Base-by-base conservation (phyloP, 2,113 vertebrate genomes). In the Turnix velox region DNA sequence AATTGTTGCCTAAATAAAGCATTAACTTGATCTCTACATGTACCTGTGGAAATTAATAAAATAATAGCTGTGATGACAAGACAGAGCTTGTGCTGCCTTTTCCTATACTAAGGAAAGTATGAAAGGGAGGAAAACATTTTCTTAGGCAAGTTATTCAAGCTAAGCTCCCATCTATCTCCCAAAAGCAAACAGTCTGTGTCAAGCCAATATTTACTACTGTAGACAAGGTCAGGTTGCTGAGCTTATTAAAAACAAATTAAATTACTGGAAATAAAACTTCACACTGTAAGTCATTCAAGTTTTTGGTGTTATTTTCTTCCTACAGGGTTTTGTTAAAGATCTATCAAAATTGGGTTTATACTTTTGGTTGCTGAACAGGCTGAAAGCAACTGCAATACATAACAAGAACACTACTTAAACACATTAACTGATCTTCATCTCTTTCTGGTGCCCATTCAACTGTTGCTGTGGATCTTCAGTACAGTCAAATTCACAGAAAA, bases 311-410 rank as follows among this genome's bases (percentile, higher is more conserved):
- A 52, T 33, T 48, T 80, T 35, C 58, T 79, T 90, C 78, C 71
- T 71, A 86, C 40, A 74, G 39, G 69, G 42, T 10, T 86, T 88
- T 94, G 49, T 77, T 40, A 45, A 27, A 57, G 68, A 66, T 90
- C 88, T 75, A 42, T 7, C 84, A n/a, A 52, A 61, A 39, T 88
- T 84, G 75, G 40, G 48, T 37, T 94, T 57, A 42, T 27, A 69
- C 37, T 5, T 45, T 61, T 61, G 57, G 48, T 54, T 46, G 33
- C 48, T 25, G 73, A 76, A 93, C 76, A 82, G 28, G 28, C 61
- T 87, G 28, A 72, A 80, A 65, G 73, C 80, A 78, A 43, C 6
- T 63, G 25, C 0, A 0, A 71, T 6, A 77, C 0, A 0, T 3
- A 87, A 45, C 6, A 37, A 54, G 33, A 91, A 62, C 37, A 37